These are phyloP conservation scores for Catharus ustulatus DNA, from an alignment of 2,797 vertebrate genomes.

Conservation along the genomic window DNA sequence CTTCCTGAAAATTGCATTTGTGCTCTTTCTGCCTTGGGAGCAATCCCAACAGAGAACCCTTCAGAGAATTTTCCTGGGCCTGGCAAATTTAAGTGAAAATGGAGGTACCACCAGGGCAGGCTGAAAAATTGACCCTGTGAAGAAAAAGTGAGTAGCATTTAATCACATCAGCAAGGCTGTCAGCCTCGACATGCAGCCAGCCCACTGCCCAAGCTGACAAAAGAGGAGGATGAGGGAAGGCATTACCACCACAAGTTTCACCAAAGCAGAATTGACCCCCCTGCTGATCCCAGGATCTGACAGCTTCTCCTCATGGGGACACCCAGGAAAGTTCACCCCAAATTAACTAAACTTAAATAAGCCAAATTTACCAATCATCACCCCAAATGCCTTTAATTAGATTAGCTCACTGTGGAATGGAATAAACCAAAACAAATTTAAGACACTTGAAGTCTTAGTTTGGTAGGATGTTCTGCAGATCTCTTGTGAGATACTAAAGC, in stretches of 20 bases:
- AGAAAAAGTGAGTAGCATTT: not conserved
- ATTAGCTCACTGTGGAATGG: not conserved
- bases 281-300: not conserved
- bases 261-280: not conserved
- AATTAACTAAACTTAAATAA: not conserved
- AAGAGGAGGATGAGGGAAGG: not conserved
- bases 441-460: not conserved
- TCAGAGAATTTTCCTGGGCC: not conserved
- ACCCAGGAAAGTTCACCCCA: not conserved
- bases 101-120: not conserved
- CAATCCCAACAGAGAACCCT: not conserved
- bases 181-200: not conserved
- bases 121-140: not conserved
- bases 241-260: not conserved
- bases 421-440: not conserved
- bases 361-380: not conserved
- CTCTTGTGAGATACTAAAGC: not conserved
- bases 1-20: not conserved
- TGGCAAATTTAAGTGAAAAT: not conserved
- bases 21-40: not conserved
- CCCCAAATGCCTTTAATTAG: not conserved
- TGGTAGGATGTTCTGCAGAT: not conserved
- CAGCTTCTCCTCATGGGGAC: not conserved
- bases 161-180: not conserved
- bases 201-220: not conserved